phyloP scores from a whole-genome alignment of 2,888 invertebrate species.

The Eupithecia vulgata region DNA sequence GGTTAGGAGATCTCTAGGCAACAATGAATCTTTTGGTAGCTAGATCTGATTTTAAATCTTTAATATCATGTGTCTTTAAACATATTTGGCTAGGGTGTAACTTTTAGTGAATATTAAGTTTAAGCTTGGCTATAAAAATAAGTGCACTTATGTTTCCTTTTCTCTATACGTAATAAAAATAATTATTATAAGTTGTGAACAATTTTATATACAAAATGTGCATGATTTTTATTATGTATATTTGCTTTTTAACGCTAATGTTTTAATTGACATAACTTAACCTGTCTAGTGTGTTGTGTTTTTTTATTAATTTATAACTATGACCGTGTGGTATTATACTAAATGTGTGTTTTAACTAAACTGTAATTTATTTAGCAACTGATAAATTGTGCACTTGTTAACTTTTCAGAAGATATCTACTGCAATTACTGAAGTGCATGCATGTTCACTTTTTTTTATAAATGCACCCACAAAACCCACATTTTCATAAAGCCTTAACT shows the following conservation, averaged over 20 bases:
- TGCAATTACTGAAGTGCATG: background rate
- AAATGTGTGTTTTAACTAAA: background rate
- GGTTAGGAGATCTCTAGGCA: background rate
- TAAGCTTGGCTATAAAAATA: constrained; percentile 1
- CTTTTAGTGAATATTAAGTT: background rate
- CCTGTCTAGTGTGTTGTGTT: background rate
- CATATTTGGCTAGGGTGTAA: background rate
- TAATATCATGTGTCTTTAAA: background rate
- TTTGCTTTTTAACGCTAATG: background rate
- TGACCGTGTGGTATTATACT: background rate
- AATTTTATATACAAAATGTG: background rate
- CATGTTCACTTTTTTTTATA: background rate
- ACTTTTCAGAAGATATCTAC: background rate
- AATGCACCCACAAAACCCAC: background rate
- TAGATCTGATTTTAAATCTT: constrained; percentile 1
- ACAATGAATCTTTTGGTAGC: background rate
- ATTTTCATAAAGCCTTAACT: background rate
- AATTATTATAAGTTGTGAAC: background rate
- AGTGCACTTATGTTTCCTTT: constrained; percentile 3
- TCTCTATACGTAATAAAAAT: background rate
- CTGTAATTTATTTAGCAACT: background rate
- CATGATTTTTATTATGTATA: background rate
- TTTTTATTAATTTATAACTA: background rate
- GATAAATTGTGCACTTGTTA: background rate
- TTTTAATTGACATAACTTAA: background rate